Evolutionary conservation across 1,140 invertebrate species (phyloP).

Genomic region (Acyrthosiphon pisum): DNA sequence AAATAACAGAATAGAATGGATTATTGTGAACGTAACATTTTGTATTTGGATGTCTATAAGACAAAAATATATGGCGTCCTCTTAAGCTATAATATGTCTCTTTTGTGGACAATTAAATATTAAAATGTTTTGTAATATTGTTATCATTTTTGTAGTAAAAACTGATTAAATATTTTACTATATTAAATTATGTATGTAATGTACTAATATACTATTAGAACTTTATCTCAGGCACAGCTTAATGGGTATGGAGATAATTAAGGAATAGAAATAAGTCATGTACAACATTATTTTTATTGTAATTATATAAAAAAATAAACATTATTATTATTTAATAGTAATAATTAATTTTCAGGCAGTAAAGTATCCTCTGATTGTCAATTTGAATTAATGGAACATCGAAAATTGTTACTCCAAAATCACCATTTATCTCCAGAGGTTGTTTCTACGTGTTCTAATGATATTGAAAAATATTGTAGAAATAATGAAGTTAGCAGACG

Average conservation of each 20-base stretch:
- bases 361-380: slow-evolving; percentile 79
- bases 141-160: too few relatives aligned
- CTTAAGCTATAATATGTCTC: too few relatives aligned
- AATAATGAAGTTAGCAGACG: slow-evolving; percentile 78
- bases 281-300: background rate
- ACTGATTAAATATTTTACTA: background rate
- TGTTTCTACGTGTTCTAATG: slow-evolving; percentile 84
- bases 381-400: slow-evolving; percentile 87
- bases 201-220: background rate
- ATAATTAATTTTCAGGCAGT: slow-evolving; percentile 61
- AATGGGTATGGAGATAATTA: background rate
- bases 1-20: too few relatives aligned
- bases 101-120: too few relatives aligned
- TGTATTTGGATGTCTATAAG: too few relatives aligned
- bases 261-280: background rate
- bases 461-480: slow-evolving; percentile 79
- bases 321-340: background rate
- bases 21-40: too few relatives aligned
- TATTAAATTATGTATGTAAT: background rate
- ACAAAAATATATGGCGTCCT: too few relatives aligned
- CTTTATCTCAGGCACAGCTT: background rate
- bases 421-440: slow-evolving; percentile 91
- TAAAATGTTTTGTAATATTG: too few relatives aligned
- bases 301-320: background rate
- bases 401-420: slow-evolving; percentile 90